These are phyloP conservation scores for Asbolus verrucosus DNA, from an alignment of 1,140 invertebrate species.

Conservation along the genomic window DNA sequence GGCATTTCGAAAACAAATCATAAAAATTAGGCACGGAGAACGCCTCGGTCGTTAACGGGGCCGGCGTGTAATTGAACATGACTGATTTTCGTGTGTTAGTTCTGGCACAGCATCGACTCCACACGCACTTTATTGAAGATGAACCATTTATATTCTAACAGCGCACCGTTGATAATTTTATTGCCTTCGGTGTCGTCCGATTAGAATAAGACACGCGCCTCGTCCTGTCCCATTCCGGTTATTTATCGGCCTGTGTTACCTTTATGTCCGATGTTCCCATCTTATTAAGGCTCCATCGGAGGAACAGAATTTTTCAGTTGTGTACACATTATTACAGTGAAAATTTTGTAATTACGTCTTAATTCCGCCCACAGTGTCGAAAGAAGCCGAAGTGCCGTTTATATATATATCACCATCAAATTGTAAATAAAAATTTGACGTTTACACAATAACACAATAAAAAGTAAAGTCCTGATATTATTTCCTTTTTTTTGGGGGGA, in stretches of 20 bases:
- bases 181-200: slow-evolving; percentile 33
- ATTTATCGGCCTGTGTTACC: slow-evolving; percentile 49
- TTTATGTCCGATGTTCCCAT: slow-evolving; percentile 48
- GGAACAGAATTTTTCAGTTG: too few relatives aligned
- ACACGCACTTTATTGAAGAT: slow-evolving; percentile 51
- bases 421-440: too few relatives aligned
- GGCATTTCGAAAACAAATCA: slow-evolving; percentile 49
- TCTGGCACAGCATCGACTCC: slow-evolving; percentile 27
- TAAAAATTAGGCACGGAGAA: slow-evolving; percentile 48
- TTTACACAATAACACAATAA: too few relatives aligned
- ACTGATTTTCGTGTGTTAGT: slow-evolving; percentile 36
- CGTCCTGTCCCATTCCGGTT: slow-evolving; percentile 44
- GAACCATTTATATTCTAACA: slow-evolving; percentile 57
- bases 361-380: too few relatives aligned
- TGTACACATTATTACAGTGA: too few relatives aligned
- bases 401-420: too few relatives aligned
- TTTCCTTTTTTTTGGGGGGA: too few relatives aligned
- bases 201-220: slow-evolving; percentile 39
- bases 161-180: slow-evolving; percentile 56
- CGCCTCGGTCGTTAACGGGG: slow-evolving; percentile 41
- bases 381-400: too few relatives aligned
- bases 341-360: too few relatives aligned
- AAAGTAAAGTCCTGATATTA: too few relatives aligned
- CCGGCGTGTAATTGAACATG: slow-evolving; percentile 46
- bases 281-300: too few relatives aligned